Evolutionary conservation across 1,140 invertebrate species (phyloP).

Genomic region (Macrocentrus cingulum): DNA sequence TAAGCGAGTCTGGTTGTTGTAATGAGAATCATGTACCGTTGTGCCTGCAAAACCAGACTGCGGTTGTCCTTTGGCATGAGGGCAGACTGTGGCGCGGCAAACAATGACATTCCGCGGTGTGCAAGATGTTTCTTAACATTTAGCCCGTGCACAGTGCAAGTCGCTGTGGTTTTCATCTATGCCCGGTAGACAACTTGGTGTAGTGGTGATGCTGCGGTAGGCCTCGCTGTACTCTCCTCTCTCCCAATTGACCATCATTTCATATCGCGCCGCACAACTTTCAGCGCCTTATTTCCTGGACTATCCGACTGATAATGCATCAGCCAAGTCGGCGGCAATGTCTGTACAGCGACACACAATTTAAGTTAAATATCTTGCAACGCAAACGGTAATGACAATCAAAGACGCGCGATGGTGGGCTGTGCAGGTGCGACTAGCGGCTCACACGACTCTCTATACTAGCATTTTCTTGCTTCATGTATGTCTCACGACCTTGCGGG

Average conservation of each 20-base stretch:
- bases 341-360: neutral
- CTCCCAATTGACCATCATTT: neutral
- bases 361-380: no score
- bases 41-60: slow-evolving; percentile 7
- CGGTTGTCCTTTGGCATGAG: slow-evolving; percentile 20
- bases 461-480: neutral
- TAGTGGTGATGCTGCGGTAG: no score
- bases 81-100: neutral
- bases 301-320: neutral
- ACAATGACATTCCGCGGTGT: slow-evolving; percentile 26
- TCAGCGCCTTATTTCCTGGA: neutral
- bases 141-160: slow-evolving; percentile 1
- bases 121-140: slow-evolving; percentile 16
- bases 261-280: neutral
- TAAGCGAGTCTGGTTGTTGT: slow-evolving; percentile 7
- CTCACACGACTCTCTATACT: slow-evolving; percentile 20
- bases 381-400: slow-evolving; percentile 47
- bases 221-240: neutral
- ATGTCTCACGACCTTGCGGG: slow-evolving; percentile 51
- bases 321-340: neutral
- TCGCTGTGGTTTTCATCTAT: neutral
- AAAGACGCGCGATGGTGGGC: slow-evolving; percentile 33
- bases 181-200: no score
- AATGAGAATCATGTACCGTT: slow-evolving; percentile 22
- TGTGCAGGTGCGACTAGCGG: slow-evolving; percentile 26